Evolutionary conservation across 2,113 vertebrate species (phyloP).

Genomic region (Gallinago jamesoni): DNA sequence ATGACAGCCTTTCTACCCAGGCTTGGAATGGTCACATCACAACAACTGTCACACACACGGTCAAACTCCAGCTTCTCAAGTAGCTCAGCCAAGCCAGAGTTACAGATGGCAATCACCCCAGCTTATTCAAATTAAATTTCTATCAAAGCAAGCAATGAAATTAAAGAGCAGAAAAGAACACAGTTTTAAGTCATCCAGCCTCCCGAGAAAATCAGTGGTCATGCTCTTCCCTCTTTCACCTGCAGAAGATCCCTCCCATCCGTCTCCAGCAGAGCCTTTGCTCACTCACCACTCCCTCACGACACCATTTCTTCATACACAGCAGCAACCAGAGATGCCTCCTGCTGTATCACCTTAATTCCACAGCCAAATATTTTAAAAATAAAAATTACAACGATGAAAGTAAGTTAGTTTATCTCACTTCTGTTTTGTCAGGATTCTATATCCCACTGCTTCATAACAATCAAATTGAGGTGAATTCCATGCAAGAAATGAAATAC

Average conservation of each 20-base stretch:
- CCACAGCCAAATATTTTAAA: background rate
- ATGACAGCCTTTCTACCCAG: rapidly evolving
- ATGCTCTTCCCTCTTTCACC: rapidly evolving
- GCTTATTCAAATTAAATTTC: background rate
- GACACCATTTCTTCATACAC: background rate
- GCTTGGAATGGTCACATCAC: background rate
- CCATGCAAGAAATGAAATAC: background rate
- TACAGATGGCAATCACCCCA: background rate
- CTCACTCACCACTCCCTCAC: background rate
- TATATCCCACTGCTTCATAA: background rate
- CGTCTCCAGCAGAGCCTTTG: background rate
- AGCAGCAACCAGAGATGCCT: background rate
- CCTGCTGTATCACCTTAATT: background rate
- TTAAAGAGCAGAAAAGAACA: background rate
- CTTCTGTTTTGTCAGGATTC: background rate
- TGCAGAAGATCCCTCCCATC: background rate
- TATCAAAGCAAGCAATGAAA: background rate
- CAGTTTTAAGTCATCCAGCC: background rate
- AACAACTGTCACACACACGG: background rate
- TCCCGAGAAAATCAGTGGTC: background rate
- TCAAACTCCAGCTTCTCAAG: background rate
- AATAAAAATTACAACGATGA: background rate
- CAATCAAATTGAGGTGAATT: background rate
- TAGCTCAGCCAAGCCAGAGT: background rate
- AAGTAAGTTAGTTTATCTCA: background rate